Evolutionary conservation across 2,888 invertebrate species (phyloP), one percentile per base, ranked within the genome.

Genomic region (Arrhopalites spinosus): DNA sequence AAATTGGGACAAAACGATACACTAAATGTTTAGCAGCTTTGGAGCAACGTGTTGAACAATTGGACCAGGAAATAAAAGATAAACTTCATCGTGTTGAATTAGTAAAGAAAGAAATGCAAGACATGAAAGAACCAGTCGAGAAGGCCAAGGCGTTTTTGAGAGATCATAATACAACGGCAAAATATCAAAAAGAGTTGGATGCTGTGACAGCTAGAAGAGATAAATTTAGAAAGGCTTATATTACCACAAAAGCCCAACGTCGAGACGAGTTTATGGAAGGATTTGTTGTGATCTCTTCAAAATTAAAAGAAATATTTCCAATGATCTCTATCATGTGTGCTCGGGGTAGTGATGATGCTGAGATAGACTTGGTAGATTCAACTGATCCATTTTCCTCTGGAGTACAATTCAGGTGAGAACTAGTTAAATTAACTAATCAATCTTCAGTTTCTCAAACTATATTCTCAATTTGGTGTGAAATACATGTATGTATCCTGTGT

Each of bases 281-380:
- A 2, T 98, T 95, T 84, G 90, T 89, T 74, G 90, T 92, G 59
- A 98, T 99, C 81, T 93, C 94, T 0, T 87, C 89, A 2, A 96
- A 97, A 84, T 86, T 99, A 8, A 97, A 98, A 84, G 97, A 98
- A 86, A 95, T 98, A 93, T 98, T 98, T 84, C 95, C 96, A 85
- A 97, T 97, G 95, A 95, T 99, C 56, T 59, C 59, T 0, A 87
- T 96, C 63, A 98, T 98, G n/a, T n/a, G n/a, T n/a, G n/a, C n/a
- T n/a, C n/a, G n/a, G n/a, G n/a, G n/a, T n/a, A 98, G 98, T 11
- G 98, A 98, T 0, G 98, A 98, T 85, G 99, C 99, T 0, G 97
- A 98, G 83, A 87, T 99, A 68, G 98, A 98, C 84, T 86, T 97
- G 74, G 93, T 96, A 0, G 98, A 99, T 84, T 93, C 94, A 0